Percentiles rank a stretch among this genome's conserved stretches.
Evolutionary conservation across 2,888 invertebrate genomes (phyloP).

Genomic region (Siphonodentalium dalli): DNA sequence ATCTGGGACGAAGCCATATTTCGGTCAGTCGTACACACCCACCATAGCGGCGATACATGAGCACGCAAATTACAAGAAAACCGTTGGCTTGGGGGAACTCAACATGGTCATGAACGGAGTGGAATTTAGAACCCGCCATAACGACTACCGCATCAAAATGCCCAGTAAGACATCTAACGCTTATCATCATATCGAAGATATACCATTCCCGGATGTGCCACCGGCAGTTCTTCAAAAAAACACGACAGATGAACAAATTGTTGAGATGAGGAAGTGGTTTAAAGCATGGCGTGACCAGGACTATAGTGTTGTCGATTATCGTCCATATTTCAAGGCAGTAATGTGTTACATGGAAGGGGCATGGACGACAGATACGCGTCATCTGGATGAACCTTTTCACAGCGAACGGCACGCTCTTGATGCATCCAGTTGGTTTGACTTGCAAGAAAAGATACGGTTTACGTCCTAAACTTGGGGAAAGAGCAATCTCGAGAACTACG

Average conservation of each 20-base stretch:
- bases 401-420: slow-evolving; percentile 53
- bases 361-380: slow-evolving; percentile 43
- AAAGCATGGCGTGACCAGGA: slow-evolving; percentile 50
- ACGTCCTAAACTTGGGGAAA: slow-evolving; percentile 46
- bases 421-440: slow-evolving; percentile 43
- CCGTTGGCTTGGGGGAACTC: slow-evolving; percentile 48
- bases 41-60: slow-evolving; percentile 44
- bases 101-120: slow-evolving; percentile 50
- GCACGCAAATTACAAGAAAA: slow-evolving; percentile 47
- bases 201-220: slow-evolving; percentile 51
- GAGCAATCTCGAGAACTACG: slow-evolving; percentile 41
- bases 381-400: slow-evolving; percentile 47
- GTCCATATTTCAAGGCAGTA: slow-evolving; percentile 49
- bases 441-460: slow-evolving; percentile 47
- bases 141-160: slow-evolving; percentile 52
- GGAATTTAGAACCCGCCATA: slow-evolving; percentile 56
- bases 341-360: slow-evolving; percentile 52
- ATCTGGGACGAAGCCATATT: slow-evolving; percentile 35
- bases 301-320: slow-evolving; percentile 36
- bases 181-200: slow-evolving; percentile 39
- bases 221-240: slow-evolving; percentile 36
- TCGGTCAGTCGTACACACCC: slow-evolving; percentile 26
- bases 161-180: slow-evolving; percentile 28
- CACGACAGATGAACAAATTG: slow-evolving; percentile 36
- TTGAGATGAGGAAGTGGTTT: slow-evolving; percentile 53